Percentiles rank a stretch among this genome's conserved stretches.
Conservation (phyloP, 2,888 invertebrate genomes). For the Charanyca ferruginea region DNA sequence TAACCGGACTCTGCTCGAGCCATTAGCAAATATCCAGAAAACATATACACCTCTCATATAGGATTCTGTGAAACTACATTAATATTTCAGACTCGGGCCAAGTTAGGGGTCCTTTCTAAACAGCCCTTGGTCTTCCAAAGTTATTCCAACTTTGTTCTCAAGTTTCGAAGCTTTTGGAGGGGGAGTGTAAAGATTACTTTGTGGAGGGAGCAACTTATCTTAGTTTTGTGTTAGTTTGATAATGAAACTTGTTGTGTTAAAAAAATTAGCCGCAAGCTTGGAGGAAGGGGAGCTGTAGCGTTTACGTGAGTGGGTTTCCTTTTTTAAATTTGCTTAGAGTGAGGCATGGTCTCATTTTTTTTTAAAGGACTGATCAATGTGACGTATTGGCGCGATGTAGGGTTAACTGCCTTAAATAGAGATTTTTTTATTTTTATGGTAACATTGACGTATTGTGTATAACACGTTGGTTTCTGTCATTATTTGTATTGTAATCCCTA, state of each 20-base stretch:
- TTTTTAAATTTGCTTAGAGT: not conserved
- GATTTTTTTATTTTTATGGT: no score
- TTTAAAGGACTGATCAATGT: not conserved
- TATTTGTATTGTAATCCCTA: not conserved
- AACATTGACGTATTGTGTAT: not conserved
- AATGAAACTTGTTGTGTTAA: conserved; percentile 71
- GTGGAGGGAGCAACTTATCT: conserved; percentile 83
- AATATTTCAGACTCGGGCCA: conserved; percentile 88
- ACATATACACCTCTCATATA: conserved; percentile 84
- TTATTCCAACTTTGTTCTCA: conserved; percentile 88
- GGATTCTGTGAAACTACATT: conserved; percentile 90
- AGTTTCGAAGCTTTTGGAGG: conserved; percentile 81
- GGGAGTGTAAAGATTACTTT: conserved; percentile 88
- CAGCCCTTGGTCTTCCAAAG: conserved; percentile 91
- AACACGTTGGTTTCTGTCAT: not conserved
- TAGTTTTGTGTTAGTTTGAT: conserved; percentile 82
- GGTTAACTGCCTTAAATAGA: not conserved
- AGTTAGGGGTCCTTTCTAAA: conserved; percentile 90
- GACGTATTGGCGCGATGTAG: not conserved
- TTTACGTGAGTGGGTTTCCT: not conserved
- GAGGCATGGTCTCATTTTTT: not conserved
- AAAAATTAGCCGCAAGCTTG: conserved; percentile 51
- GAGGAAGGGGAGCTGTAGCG: not conserved
- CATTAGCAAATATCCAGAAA: conserved; percentile 81
- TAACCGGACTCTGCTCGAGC: conserved; percentile 61